Conservation (phyloP, 2,888 invertebrate genomes). For the Chrysotoxum bicinctum region DNA sequence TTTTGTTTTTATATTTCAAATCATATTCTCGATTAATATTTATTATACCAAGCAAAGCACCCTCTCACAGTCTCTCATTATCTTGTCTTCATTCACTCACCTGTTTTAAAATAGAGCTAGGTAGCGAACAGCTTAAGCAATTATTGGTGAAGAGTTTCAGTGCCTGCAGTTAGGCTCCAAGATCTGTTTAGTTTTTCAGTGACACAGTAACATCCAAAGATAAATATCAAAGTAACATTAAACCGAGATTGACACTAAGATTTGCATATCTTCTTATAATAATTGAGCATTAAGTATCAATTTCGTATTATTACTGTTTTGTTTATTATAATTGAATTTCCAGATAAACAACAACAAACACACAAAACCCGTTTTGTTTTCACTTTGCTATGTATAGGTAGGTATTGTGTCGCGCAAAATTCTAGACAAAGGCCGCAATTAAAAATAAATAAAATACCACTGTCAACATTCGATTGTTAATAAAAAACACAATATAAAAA, state of each 20-base stretch:
- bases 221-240: conserved; percentile 37
- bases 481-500: neutral
- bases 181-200: neutral
- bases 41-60: neutral
- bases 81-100: neutral
- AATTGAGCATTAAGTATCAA: conserved; percentile 18
- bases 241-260: conserved; percentile 35
- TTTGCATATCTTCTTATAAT: conserved; percentile 39
- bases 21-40: neutral
- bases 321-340: conserved; percentile 35
- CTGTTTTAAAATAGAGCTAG: neutral
- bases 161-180: neutral
- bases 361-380: conserved; percentile 43
- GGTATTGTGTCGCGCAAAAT: conserved; percentile 29
- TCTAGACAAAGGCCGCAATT: conserved; percentile 14
- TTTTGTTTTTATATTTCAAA: conserved; percentile 13
- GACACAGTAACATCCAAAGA: conserved; percentile 35
- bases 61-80: neutral
- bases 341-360: conserved; percentile 23
- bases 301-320: conserved; percentile 17
- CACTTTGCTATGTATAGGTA: neutral
- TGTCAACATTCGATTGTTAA: conserved; percentile 33
- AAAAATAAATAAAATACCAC: conserved; percentile 11
- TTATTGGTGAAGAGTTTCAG: neutral
- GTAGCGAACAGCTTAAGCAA: neutral